These are phyloP conservation scores for Diceros bicornis DNA, from an alignment of 2,797 vertebrate genomes.

Conservation along the genomic window DNA sequence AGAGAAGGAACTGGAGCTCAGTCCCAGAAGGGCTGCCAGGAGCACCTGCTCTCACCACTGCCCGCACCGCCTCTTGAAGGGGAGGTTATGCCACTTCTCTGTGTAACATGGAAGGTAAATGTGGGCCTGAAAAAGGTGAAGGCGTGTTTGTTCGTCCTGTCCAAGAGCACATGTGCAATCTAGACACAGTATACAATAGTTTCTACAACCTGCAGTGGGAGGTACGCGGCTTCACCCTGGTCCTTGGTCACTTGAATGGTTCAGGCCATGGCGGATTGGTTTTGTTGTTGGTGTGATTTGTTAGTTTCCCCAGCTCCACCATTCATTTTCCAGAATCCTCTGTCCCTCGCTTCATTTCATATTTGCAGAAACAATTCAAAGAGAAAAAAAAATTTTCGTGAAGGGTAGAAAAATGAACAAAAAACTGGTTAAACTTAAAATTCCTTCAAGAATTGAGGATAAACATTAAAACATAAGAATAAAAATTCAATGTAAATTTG, in stretches of 20 bases:
- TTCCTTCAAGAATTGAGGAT: not conserved
- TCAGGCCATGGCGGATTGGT: not conserved
- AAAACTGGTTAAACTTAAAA: not conserved
- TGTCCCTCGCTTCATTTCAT: not conserved
- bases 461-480: not conserved
- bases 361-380: conserved; percentile 42
- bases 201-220: not conserved
- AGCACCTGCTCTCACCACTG: too few relatives aligned
- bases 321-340: not conserved
- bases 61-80: rapidly evolving
- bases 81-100: not conserved
- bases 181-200: not conserved
- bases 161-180: not conserved
- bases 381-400: not conserved
- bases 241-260: not conserved
- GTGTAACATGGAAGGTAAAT: not conserved
- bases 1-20: not conserved
- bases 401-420: not conserved
- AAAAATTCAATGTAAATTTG: not conserved
- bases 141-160: not conserved
- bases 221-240: not conserved
- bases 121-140: not conserved
- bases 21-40: not conserved
- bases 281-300: not conserved
- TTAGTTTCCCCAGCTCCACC: not conserved